phyloP scores from a whole-genome alignment of 1,140 invertebrate species.

The Eurosta solidaginis region DNA sequence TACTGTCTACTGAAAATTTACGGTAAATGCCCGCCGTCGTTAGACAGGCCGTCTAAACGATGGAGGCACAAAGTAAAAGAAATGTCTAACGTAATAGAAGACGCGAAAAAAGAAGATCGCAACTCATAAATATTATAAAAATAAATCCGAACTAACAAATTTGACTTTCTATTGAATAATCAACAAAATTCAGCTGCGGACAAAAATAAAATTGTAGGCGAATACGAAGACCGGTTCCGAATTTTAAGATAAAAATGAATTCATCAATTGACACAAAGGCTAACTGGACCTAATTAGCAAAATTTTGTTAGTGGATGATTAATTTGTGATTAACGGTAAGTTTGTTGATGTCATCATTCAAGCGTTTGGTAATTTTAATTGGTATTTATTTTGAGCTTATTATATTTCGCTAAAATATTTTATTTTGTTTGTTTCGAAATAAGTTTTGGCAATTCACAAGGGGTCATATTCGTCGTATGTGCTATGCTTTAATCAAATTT shows the following conservation, averaged over 20 bases:
- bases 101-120: not conserved
- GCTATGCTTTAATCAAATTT: no score
- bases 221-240: no score
- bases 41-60: not conserved
- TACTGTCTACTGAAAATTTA: no score
- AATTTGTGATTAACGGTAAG: constrained; percentile 12
- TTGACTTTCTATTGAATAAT: not conserved
- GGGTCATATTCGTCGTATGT: no score
- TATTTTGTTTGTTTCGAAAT: no score
- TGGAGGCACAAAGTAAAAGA: not conserved
- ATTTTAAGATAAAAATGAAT: not conserved
- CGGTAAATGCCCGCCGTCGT: no score
- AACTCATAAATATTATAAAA: not conserved
- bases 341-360: not conserved
- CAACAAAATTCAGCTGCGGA: not conserved
- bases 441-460: no score
- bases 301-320: not conserved
- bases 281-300: not conserved
- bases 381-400: not conserved
- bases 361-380: not conserved
- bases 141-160: not conserved
- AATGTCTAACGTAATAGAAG: not conserved
- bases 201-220: no score
- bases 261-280: not conserved
- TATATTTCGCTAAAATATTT: not conserved